phyloP scores from a whole-genome alignment of 2,797 vertebrate genomes.

The Lophotriccus pileatus region DNA sequence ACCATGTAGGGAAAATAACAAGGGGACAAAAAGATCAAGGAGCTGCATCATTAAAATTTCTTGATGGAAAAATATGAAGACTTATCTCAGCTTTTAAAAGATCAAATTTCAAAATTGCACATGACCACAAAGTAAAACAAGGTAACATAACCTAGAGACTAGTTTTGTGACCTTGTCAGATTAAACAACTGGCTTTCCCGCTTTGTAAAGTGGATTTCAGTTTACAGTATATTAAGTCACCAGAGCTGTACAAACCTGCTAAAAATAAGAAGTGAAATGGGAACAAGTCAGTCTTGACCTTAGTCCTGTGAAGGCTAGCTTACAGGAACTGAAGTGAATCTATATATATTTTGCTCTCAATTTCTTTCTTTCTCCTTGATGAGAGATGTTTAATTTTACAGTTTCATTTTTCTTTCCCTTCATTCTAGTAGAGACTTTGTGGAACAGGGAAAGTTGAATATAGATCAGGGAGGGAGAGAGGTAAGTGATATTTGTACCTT shows the following conservation, averaged over 20 bases:
- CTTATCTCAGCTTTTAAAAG: background rate
- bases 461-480: fast-evolving
- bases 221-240: constrained; percentile 8
- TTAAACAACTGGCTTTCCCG: background rate
- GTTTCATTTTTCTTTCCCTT: background rate
- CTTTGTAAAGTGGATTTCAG: constrained; percentile 26
- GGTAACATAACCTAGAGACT: background rate
- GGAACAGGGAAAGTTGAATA: background rate
- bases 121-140: background rate
- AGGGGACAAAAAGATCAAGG: background rate
- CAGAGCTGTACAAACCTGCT: background rate
- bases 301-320: background rate
- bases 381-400: background rate
- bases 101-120: background rate
- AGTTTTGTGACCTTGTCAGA: background rate
- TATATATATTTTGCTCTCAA: background rate
- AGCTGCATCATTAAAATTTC: background rate
- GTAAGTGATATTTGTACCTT: background rate
- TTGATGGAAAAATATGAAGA: background rate
- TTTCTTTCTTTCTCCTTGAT: background rate
- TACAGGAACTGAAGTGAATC: background rate
- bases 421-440: background rate
- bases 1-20: background rate
- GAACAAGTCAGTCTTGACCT: constrained; percentile 2
- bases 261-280: background rate